These are phyloP conservation scores for Squalus acanthias DNA, from an alignment of 2,797 vertebrate genomes.

Conservation along the genomic window DNA sequence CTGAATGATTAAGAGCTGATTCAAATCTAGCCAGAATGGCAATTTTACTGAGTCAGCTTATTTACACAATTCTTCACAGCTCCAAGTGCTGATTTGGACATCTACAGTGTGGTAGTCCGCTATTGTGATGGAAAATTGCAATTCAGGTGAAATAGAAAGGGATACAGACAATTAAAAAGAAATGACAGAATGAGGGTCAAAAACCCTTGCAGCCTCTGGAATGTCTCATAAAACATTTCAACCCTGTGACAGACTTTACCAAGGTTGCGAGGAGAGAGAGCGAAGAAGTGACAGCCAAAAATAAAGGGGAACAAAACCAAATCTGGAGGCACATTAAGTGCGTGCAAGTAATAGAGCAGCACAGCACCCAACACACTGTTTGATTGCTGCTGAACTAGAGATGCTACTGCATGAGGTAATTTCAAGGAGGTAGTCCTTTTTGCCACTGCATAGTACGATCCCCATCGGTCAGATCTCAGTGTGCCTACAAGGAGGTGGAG, in stretches of 20 bases:
- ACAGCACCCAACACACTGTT: neutral
- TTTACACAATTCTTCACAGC: neutral
- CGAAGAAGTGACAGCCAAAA: neutral
- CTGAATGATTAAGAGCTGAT: neutral
- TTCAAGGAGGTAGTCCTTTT: neutral
- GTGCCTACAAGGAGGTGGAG: neutral
- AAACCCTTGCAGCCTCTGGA: neutral
- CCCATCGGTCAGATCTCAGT: neutral
- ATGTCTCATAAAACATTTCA: neutral
- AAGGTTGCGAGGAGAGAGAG: neutral
- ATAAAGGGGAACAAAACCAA: too few species aligned
- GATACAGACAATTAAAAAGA: too few species aligned
- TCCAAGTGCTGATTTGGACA: neutral
- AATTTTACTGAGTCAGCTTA: neutral
- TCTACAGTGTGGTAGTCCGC: too few species aligned
- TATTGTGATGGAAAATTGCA: too few species aligned
- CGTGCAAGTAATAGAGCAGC: too few species aligned
- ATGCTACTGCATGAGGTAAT: neutral
- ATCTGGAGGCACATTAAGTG: too few species aligned
- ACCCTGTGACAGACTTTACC: neutral
- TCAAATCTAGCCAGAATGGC: neutral
- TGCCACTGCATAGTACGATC: neutral
- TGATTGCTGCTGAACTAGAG: neutral
- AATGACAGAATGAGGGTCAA: neutral
- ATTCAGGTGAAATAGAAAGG: too few species aligned